Evolutionary conservation across 2,797 vertebrate species (phyloP).

Genomic region (Lerista edwardsae): DNA sequence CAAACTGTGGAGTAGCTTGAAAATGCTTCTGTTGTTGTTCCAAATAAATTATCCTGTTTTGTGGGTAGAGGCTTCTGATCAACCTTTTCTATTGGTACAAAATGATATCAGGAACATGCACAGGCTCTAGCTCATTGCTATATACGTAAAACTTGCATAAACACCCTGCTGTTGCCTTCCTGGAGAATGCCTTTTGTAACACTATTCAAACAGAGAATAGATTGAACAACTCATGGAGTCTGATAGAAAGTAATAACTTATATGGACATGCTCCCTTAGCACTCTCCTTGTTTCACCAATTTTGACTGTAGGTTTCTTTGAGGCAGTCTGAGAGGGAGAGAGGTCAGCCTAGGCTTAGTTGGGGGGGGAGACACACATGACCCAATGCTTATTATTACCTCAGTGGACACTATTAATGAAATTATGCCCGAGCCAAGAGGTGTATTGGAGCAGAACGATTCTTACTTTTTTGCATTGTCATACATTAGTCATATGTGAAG

Average conservation of each 20-base stretch:
- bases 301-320: neutral
- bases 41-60: conserved; percentile 16
- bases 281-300: neutral
- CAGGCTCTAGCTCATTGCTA: neutral
- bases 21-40: neutral
- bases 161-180: neutral
- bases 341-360: neutral
- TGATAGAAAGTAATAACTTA: neutral
- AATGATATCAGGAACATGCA: neutral
- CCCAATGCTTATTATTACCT: neutral
- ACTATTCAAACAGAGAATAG: neutral
- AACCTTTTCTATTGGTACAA: conserved; percentile 13
- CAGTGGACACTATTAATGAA: neutral
- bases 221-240: neutral
- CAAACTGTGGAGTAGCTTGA: conserved; percentile 3
- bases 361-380: neutral
- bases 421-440: neutral
- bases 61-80: neutral
- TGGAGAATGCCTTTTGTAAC: neutral
- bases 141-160: neutral
- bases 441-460: neutral
- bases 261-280: neutral
- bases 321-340: neutral
- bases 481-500: neutral
- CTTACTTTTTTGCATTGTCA: neutral